Conservation (phyloP, 2,888 invertebrate genomes). For the Drosophila picticornis region DNA sequence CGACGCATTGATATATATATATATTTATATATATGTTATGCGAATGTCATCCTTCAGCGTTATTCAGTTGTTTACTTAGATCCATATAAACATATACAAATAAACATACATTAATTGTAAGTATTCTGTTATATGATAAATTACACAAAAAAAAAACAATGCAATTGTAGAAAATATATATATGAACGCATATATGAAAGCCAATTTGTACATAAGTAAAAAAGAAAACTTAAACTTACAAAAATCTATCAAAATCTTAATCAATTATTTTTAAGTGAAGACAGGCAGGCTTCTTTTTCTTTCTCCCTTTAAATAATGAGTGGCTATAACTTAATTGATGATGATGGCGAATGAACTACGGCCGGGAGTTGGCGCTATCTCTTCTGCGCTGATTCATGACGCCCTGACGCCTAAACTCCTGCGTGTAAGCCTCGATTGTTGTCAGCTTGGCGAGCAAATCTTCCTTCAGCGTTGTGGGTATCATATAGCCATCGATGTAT, state of each 20-base stretch:
- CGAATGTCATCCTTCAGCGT: slow-evolving; percentile 31
- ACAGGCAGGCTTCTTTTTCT: slow-evolving; percentile 38
- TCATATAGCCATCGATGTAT: slow-evolving; percentile 39
- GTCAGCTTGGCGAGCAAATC: slow-evolving; percentile 60
- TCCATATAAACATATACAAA: slow-evolving; percentile 47
- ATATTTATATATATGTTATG: slow-evolving; percentile 19
- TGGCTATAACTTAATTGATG: neutral
- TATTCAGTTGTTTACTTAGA: slow-evolving; percentile 65
- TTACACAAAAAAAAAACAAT: slow-evolving; percentile 56
- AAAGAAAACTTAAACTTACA: slow-evolving; percentile 39
- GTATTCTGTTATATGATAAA: slow-evolving; percentile 67
- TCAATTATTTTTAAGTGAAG: slow-evolving; percentile 72
- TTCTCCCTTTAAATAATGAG: slow-evolving; percentile 3
- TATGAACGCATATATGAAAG: slow-evolving; percentile 60
- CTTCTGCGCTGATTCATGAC: slow-evolving; percentile 4
- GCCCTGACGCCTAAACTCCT: slow-evolving; percentile 33
- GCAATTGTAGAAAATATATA: slow-evolving; percentile 66
- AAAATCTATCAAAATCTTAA: slow-evolving; percentile 66
- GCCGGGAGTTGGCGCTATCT: slow-evolving; percentile 12
- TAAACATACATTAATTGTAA: slow-evolving; percentile 58
- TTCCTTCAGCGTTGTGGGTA: slow-evolving; percentile 74
- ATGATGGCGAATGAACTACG: neutral
- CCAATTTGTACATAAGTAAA: slow-evolving; percentile 73
- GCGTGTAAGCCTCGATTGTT: slow-evolving; percentile 61
- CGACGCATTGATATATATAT: slow-evolving; percentile 14